Conservation (phyloP, 2,888 invertebrate species). For the Oxystoma pomonae region DNA sequence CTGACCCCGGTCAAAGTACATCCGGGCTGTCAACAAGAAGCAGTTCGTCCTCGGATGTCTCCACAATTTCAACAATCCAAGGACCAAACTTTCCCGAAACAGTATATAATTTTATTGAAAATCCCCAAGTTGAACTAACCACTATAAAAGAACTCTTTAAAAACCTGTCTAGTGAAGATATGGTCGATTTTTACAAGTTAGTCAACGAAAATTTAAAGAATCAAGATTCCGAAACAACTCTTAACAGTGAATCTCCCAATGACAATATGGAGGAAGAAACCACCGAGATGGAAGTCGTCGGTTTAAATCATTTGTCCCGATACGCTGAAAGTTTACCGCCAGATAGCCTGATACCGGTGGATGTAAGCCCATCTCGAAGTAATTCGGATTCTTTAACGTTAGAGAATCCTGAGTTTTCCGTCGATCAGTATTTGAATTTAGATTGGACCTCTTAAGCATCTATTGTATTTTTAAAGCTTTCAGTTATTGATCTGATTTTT, state of each 20-base stretch:
- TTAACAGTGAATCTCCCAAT: not conserved
- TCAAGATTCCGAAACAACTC: slow-evolving; percentile 14
- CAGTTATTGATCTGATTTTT: no score
- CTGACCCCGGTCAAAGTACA: no score
- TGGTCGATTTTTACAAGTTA: slow-evolving; percentile 23
- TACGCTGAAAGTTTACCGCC: not conserved
- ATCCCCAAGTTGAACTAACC: slow-evolving; percentile 28
- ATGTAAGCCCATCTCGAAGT: not conserved
- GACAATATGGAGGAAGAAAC: slow-evolving; percentile 2
- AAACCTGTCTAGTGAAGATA: slow-evolving; percentile 26
- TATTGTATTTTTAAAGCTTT: no score
- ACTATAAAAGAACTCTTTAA: slow-evolving; percentile 30
- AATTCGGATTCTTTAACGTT: not conserved
- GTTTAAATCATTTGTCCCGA: slow-evolving; percentile 11
- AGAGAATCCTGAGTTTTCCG: not conserved
- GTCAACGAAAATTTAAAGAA: slow-evolving; percentile 21
- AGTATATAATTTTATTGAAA: slow-evolving; percentile 22
- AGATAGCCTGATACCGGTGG: not conserved
- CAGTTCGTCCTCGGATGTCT: not conserved
- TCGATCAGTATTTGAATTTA: not conserved
- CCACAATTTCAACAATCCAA: not conserved
- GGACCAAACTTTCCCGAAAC: not conserved
- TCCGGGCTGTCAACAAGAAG: no score
- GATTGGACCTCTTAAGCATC: no score
- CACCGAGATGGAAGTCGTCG: slow-evolving; percentile 8